Evolutionary conservation across 2,797 vertebrate species (phyloP).

Genomic region (Clarias fuscus): DNA sequence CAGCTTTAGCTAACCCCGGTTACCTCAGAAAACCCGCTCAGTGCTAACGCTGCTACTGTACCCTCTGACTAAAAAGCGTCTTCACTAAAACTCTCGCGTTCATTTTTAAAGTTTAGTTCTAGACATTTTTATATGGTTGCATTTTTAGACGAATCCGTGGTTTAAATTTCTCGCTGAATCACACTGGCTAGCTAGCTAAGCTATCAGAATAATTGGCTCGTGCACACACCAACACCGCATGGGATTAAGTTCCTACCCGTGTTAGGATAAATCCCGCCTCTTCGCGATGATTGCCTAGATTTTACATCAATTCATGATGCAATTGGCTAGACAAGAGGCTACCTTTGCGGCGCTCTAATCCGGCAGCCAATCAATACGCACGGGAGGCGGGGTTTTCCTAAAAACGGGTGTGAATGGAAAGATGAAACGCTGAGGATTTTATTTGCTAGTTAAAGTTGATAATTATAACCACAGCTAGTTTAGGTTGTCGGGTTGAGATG

Average conservation of each 20-base stretch:
- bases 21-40: not conserved
- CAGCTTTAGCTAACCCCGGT: not conserved
- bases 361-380: not conserved
- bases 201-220: not conserved
- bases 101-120: not conserved
- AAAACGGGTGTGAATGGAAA: conserved; percentile 1
- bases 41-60: not conserved
- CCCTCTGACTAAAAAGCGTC: no score
- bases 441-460: not conserved
- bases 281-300: not conserved
- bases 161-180: conserved; percentile 36
- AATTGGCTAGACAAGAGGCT: not conserved
- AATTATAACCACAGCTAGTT: no score
- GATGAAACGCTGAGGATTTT: not conserved
- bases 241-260: conserved; percentile 23
- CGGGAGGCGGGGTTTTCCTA: not conserved
- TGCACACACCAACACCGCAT: conserved; percentile 50
- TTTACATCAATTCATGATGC: not conserved
- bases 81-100: not conserved
- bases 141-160: fast-evolving
- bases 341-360: no score
- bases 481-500: not conserved
- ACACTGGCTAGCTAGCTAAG: conserved; percentile 18
- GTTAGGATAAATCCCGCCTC: not conserved
- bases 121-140: no score